These are phyloP conservation scores for Eubasilissa regina DNA, from an alignment of 1,140 invertebrate genomes.

Conservation along the genomic window DNA sequence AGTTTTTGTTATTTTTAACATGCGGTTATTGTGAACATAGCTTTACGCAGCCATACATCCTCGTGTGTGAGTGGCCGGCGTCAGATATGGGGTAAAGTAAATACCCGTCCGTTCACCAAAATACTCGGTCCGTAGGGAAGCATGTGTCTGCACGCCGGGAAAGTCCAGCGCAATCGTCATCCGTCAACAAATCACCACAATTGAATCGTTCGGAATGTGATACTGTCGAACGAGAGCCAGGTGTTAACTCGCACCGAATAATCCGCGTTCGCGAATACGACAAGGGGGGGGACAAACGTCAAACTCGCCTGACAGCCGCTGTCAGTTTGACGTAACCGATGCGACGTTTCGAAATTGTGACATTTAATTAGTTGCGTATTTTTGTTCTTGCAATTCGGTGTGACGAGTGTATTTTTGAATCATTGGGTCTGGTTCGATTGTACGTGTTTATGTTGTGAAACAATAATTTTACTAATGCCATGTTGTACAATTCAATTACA, in stretches of 20 bases:
- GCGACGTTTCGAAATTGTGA: neutral
- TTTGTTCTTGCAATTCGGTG: neutral
- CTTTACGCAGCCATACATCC: slow-evolving; percentile 40
- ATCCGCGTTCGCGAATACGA: slow-evolving; percentile 34
- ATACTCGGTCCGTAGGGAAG: slow-evolving; percentile 53
- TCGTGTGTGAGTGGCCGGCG: slow-evolving; percentile 45
- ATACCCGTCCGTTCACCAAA: slow-evolving; percentile 57
- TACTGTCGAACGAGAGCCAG: neutral
- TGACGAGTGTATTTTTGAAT: neutral
- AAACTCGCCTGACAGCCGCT: slow-evolving; percentile 25
- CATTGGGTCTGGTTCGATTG: no score
- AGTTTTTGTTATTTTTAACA: no score
- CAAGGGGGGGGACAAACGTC: slow-evolving; percentile 10
- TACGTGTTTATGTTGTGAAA: no score
- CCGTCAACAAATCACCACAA: slow-evolving; percentile 25
- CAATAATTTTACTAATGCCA: no score
- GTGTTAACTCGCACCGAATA: slow-evolving; percentile 17
- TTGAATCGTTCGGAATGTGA: slow-evolving; percentile 39
- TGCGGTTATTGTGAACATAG: slow-evolving; percentile 24
- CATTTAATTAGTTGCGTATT: slow-evolving; percentile 9
- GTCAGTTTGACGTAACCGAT: slow-evolving; percentile 33
- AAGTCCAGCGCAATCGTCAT: slow-evolving; percentile 26
- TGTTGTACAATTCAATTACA: no score
- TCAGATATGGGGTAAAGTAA: slow-evolving; percentile 59
- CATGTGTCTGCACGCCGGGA: slow-evolving; percentile 47